Evolutionary conservation across 1,140 invertebrate genomes (phyloP).

Genomic region (Drosophila sturtevanti): DNA sequence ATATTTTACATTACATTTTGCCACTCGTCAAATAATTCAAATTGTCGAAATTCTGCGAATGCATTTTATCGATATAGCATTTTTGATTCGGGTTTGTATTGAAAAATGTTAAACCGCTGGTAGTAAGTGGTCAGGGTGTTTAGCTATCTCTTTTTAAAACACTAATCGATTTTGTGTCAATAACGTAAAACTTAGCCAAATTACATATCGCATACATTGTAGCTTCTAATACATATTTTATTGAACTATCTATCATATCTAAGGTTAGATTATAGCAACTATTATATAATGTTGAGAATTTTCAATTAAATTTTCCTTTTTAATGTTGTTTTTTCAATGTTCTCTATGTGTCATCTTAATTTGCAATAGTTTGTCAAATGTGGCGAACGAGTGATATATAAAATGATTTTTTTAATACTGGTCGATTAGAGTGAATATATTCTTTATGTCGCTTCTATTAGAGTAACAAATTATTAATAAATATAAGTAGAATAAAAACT

Average conservation of each 20-base stretch:
- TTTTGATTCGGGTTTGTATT: no score
- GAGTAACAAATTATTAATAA: neutral
- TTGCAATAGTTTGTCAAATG: constrained; percentile 37
- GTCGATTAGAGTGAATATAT: neutral
- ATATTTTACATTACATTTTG: neutral
- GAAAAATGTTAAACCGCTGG: no score
- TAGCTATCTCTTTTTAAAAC: no score
- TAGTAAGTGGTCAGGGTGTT: no score
- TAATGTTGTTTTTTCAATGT: constrained; percentile 10
- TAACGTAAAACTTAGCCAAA: no score
- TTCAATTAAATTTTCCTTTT: no score
- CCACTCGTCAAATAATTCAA: neutral
- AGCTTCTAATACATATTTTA: no score
- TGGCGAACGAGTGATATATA: constrained; percentile 46
- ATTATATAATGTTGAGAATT: no score
- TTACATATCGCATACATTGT: no score
- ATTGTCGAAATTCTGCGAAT: neutral
- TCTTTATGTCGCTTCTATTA: neutral
- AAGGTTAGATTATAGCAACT: no score
- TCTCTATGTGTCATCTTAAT: neutral
- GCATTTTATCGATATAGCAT: constrained; percentile 8
- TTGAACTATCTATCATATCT: no score
- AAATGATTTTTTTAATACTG: constrained; percentile 42
- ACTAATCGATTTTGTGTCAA: no score
- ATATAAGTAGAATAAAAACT: neutral